phyloP scores from a whole-genome alignment of 2,113 vertebrate genomes.

The Potamarius usumacintae region DNA sequence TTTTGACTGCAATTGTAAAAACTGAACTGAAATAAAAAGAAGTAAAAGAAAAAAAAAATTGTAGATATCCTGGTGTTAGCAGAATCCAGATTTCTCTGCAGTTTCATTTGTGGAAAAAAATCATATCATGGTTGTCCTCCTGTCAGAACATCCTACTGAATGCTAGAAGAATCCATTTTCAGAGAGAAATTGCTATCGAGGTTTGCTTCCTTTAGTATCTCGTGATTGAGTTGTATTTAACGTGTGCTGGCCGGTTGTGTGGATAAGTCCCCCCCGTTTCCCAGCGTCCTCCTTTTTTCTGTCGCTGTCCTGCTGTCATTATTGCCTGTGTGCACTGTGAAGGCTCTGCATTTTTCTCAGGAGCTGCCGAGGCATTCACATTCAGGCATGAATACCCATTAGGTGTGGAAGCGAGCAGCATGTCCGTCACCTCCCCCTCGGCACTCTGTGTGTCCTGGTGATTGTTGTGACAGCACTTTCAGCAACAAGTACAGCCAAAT shows the following conservation, averaged over 20 bases:
- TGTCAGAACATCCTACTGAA: background rate
- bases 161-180: background rate
- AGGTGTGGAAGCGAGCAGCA: constrained; percentile 26
- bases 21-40: no score
- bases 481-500: constrained; percentile 55
- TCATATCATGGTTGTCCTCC: background rate
- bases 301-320: constrained; percentile 46
- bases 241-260: background rate
- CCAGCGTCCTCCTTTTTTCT: constrained; percentile 45
- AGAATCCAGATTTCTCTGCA: background rate
- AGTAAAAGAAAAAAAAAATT: background rate
- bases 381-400: constrained; percentile 18
- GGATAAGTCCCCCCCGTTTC: constrained; percentile 31
- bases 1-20: no score
- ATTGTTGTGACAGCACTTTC: constrained; percentile 58
- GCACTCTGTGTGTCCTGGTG: constrained; percentile 10
- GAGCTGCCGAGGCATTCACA: constrained; percentile 45
- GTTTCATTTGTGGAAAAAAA: background rate
- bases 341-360: constrained; percentile 40
- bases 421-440: constrained; percentile 38
- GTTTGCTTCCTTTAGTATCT: background rate
- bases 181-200: background rate
- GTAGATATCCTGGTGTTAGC: background rate
- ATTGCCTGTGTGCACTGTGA: constrained; percentile 41
- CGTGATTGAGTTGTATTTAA: constrained; percentile 30